Evolutionary conservation across 2,797 vertebrate species (phyloP), one percentile per base, ranked within the genome.

Genomic region (Eupleurogrammus muticus): DNA sequence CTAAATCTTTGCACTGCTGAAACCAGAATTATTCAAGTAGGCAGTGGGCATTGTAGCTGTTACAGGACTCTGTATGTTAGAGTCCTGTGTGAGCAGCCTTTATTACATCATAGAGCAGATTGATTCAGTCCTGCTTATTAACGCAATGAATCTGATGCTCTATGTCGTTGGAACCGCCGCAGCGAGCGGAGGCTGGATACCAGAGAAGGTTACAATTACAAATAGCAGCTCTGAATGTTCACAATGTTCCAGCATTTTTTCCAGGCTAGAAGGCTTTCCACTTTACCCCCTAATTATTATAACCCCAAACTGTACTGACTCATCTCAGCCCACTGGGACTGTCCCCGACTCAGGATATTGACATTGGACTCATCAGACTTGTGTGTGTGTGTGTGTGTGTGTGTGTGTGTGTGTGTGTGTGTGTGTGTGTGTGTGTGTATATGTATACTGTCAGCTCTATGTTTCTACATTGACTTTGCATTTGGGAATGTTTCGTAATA

Each of bases 241-340:
- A 12, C 11, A 32, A 49, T 40, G 16, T 60, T 60, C n/a, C 40
- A 73, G 49, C 11, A 47, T 48, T 9, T 17, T 44, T 56, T 47
- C 55, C 16, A 38, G 59, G 9, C 48, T 49, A 35, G 14, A 48
- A 20, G 50, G 9, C 16, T 67, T 66, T 72, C 68, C 68, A 57
- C 51, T 38, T 61, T 14, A 66, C 42, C 61, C 67, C 55, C 38
- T 66, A 50, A 75, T 77, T 62, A 68, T 62, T 36, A 9, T 19
- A 71, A 56, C 46, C 62, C 42, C 16, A 65, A 70, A 19, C 23
- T 38, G 44, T 11, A 50, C 28, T 77, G 57, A 71, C 58, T 69
- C 56, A 52, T 51, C n/a, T 40, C 8, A 42, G 38, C n/a, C 36
- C 14, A 13, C 44, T n/a, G 7, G 40, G 7, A 16, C 40, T 17